Evolutionary conservation across 2,797 vertebrate species (phyloP).

Genomic region (Pygocentrus nattereri): DNA sequence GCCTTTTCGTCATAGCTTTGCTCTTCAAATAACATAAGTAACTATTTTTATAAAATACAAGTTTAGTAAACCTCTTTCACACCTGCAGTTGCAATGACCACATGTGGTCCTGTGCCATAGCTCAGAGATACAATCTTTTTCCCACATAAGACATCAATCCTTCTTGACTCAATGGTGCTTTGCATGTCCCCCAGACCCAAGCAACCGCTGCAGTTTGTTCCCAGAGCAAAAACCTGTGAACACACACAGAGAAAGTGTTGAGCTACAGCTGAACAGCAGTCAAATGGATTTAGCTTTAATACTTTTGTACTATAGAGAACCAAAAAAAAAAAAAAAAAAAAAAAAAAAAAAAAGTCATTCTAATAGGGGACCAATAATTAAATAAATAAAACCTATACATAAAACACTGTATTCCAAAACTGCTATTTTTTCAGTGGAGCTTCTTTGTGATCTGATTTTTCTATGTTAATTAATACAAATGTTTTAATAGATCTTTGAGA

Average conservation of each 20-base stretch:
- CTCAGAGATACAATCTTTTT: slow-evolving; percentile 95
- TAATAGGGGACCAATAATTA: too few relatives aligned
- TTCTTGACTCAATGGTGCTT: slow-evolving; percentile 92
- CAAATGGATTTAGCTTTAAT: background rate
- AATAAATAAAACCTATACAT: too few relatives aligned
- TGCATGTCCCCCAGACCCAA: slow-evolving; percentile 93
- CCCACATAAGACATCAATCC: slow-evolving; percentile 89
- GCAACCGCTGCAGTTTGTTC: slow-evolving; percentile 96
- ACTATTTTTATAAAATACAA: background rate
- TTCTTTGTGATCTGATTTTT: too few relatives aligned
- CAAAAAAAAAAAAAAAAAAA: too few relatives aligned
- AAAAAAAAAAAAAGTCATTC: too few relatives aligned
- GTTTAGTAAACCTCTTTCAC: slow-evolving; percentile 13
- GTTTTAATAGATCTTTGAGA: too few relatives aligned
- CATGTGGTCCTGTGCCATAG: slow-evolving; percentile 95
- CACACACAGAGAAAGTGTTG: slow-evolving; percentile 28
- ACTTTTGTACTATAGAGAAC: background rate
- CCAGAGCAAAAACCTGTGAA: slow-evolving; percentile 92
- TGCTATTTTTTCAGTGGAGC: too few relatives aligned
- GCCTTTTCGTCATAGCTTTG: too few relatives aligned
- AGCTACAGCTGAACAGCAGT: background rate
- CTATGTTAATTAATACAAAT: too few relatives aligned
- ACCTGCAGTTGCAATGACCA: slow-evolving; percentile 94
- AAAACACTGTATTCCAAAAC: too few relatives aligned
- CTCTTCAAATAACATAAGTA: background rate